Evolutionary conservation across 2,113 vertebrate species (phyloP), one percentile per base, ranked within the genome.

Genomic region (Ancistrus triradiatus): DNA sequence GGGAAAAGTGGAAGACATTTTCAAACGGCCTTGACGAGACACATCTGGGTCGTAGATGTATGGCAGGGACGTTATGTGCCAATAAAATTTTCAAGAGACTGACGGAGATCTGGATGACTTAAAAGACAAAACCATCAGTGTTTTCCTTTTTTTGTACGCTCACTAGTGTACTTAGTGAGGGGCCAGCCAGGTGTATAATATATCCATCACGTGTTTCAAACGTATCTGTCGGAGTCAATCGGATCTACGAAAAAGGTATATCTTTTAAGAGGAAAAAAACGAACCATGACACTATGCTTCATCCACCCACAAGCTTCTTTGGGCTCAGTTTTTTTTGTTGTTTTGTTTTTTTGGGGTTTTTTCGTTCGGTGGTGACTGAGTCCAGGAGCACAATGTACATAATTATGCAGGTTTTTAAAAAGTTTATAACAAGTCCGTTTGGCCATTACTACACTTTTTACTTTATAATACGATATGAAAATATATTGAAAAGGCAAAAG

Each of bases 401-500:
- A 98, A 91, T 95, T 96, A 96, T 95, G 96, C 96, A 98, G 94
- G 94, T 98, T 98, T 98, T 98, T 98, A 98, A 98, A 84, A 87
- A 93, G 93, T 98, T 98, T 98, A 98, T 98, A 98, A 97, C 95
- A 97, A 73, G 93, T 98, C 93, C 90, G 96, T 98, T 98, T 95
- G 94, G 94, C 95, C 96, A 98, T 98, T 97, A 97, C 92, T 97
- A 98, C 95, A 98, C 95, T 98, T 98, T 98, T 98, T 98, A 98
- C 95, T 98, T 98, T 97, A 95, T 97, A 92, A 96, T 97, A 97
- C 91, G 91, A 96, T 78, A 91, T 92, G 90, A 25, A 63, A 59
- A 68, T 64, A 46, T 64, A 68, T 63, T 83, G 78, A 82, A 73
- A 81, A 80, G 78, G 81, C 82, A 81, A 92, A 85, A 81, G 79